Conservation (phyloP, 2,888 invertebrate species). For the Euzophera pinguis region DNA sequence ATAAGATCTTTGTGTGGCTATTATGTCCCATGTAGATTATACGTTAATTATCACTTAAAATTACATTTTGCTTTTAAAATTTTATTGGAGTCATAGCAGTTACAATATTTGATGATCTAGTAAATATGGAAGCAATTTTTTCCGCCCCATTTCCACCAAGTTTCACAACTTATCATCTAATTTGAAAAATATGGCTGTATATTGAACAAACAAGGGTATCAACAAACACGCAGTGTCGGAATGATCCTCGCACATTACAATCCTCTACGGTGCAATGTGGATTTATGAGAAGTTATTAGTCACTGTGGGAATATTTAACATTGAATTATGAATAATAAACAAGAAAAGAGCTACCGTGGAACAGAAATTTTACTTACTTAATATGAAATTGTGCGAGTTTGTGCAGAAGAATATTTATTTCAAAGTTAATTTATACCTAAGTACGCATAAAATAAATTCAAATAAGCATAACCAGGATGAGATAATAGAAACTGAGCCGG, state of each 20-base stretch:
- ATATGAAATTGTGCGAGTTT: conserved; percentile 11
- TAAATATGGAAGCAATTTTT: background rate
- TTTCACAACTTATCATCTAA: conserved; percentile 2
- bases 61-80: no score
- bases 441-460: background rate
- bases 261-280: conserved; percentile 67
- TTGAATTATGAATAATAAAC: conserved; percentile 72
- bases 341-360: conserved; percentile 57
- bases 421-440: background rate
- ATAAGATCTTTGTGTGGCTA: no score
- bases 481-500: conserved; percentile 1
- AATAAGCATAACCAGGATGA: conserved; percentile 17
- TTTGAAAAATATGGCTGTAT: conserved; percentile 9
- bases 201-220: conserved; percentile 37
- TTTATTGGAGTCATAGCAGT: no score
- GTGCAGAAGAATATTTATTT: conserved; percentile 5
- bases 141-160: background rate
- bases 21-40: no score
- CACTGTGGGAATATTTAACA: conserved; percentile 68
- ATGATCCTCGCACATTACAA: conserved; percentile 66
- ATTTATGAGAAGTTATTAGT: conserved; percentile 73
- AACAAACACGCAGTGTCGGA: conserved; percentile 51
- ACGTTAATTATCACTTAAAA: no score
- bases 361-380: conserved; percentile 38
- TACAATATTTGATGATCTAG: no score